These are phyloP conservation scores for Eurytoma californica DNA, from an alignment of 2,888 invertebrate genomes.

Conservation along the genomic window DNA sequence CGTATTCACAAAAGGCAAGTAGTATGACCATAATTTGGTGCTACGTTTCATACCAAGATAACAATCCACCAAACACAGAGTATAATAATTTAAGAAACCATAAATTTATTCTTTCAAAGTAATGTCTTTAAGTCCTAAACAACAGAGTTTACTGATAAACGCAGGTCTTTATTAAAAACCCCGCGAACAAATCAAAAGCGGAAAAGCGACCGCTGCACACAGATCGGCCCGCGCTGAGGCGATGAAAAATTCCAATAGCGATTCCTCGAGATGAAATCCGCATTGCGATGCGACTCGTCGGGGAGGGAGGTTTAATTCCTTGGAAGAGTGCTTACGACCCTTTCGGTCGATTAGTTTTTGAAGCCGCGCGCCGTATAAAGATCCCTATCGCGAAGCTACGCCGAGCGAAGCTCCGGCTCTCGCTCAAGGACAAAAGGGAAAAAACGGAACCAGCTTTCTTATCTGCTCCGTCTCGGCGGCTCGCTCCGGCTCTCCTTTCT, in stretches of 20 bases:
- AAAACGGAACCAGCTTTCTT: slow-evolving; percentile 49
- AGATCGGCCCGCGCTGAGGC: too few species aligned
- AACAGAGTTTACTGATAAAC: too few species aligned
- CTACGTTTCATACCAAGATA: too few species aligned
- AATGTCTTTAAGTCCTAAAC: too few species aligned
- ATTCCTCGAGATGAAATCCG: not conserved
- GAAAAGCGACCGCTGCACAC: too few species aligned
- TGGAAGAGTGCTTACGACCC: not conserved
- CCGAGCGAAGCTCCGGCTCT: not conserved
- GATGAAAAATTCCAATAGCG: not conserved
- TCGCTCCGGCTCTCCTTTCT: slow-evolving; percentile 26
- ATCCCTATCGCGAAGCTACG: slow-evolving; percentile 37
- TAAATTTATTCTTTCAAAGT: too few species aligned
- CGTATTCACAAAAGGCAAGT: too few species aligned
- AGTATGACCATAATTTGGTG: too few species aligned
- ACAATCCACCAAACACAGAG: too few species aligned
- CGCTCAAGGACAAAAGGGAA: slow-evolving; percentile 37
- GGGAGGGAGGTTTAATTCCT: not conserved
- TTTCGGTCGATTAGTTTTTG: slow-evolving; percentile 18
- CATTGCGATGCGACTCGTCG: not conserved
- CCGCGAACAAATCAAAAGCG: too few species aligned
- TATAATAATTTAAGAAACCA: too few species aligned
- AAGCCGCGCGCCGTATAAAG: slow-evolving; percentile 12
- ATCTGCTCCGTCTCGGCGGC: slow-evolving; percentile 7
- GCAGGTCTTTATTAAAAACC: too few species aligned